A percentile compares a stretch with the other conserved stretches of the same genome.
Evolutionary conservation across 2,888 invertebrate species (phyloP).

Genomic region (Dolichomitus sp.): DNA sequence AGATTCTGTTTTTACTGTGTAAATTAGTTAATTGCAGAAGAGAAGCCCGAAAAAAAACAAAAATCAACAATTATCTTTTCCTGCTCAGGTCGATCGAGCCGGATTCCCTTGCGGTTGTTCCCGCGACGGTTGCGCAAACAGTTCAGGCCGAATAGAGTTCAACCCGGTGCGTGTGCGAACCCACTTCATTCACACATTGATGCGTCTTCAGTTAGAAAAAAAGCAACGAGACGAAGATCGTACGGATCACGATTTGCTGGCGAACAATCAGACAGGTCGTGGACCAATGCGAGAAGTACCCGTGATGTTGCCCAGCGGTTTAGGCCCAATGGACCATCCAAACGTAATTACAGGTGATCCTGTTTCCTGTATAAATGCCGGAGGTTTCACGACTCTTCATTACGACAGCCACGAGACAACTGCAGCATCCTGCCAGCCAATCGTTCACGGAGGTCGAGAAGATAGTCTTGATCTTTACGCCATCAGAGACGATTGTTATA

Average conservation of each 20-base stretch:
- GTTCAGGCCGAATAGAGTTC: conserved; percentile 97
- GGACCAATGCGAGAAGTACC: conserved; percentile 77
- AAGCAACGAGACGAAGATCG: conserved; percentile 90
- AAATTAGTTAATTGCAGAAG: neutral
- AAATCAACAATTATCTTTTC: neutral
- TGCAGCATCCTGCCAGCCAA: conserved; percentile 69
- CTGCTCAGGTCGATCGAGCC: conserved; percentile 93
- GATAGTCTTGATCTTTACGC: conserved; percentile 89
- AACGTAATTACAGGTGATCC: conserved; percentile 67
- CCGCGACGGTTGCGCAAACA: conserved; percentile 97
- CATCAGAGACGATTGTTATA: conserved; percentile 89
- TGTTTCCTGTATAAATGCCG: conserved; percentile 89
- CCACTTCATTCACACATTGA: conserved; percentile 98
- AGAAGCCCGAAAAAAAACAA: neutral
- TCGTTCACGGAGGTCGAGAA: conserved; percentile 85
- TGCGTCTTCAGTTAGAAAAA: conserved; percentile 96
- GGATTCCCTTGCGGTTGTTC: conserved; percentile 99
- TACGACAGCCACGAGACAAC: conserved; percentile 86
- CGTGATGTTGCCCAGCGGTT: conserved; percentile 41
- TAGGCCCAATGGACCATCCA: conserved; percentile 73
- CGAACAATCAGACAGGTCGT: conserved; percentile 80
- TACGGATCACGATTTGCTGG: conserved; percentile 84
- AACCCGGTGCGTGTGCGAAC: conserved; percentile 98
- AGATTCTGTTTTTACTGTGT: too few species aligned
- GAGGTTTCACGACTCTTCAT: conserved; percentile 91